These are phyloP conservation scores for Rhodophaea formosa DNA, from an alignment of 2,888 invertebrate species.

Conservation along the genomic window DNA sequence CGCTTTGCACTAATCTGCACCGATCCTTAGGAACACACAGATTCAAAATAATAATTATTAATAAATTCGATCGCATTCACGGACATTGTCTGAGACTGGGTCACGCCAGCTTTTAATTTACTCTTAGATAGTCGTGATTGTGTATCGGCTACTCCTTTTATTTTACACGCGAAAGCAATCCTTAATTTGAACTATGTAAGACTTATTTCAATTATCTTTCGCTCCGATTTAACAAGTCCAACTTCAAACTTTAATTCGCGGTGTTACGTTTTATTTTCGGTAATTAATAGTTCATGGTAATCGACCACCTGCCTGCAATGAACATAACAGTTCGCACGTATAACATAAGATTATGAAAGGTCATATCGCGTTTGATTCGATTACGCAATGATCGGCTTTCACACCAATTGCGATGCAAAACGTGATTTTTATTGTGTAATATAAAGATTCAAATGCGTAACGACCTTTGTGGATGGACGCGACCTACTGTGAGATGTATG, in stretches of 20 bases:
- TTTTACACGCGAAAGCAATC: slow-evolving; percentile 15
- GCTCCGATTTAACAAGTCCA: not conserved
- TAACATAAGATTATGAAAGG: slow-evolving; percentile 27
- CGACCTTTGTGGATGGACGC: slow-evolving; percentile 50
- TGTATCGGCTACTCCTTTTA: slow-evolving; percentile 15
- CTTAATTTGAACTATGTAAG: slow-evolving; percentile 10
- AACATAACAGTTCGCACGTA: slow-evolving; percentile 15
- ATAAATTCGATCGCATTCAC: slow-evolving; percentile 42
- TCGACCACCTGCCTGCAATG: slow-evolving; percentile 12
- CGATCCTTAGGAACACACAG: slow-evolving; percentile 38
- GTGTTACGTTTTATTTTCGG: not conserved
- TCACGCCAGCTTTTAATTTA: slow-evolving; percentile 38
- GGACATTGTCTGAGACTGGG: slow-evolving; percentile 41
- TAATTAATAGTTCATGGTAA: not conserved
- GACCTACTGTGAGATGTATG: slow-evolving; percentile 31
- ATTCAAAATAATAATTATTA: slow-evolving; percentile 66
- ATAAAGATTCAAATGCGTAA: slow-evolving; percentile 37
- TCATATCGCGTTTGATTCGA: slow-evolving; percentile 22
- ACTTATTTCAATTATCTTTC: slow-evolving; percentile 13
- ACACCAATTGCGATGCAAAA: slow-evolving; percentile 40
- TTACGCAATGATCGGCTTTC: slow-evolving; percentile 45
- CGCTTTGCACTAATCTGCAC: not conserved
- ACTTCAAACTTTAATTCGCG: not conserved
- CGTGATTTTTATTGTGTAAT: slow-evolving; percentile 67
- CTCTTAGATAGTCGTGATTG: slow-evolving; percentile 24